Conservation (phyloP, 2,888 invertebrate species). For the Phaedon cochleariae region DNA sequence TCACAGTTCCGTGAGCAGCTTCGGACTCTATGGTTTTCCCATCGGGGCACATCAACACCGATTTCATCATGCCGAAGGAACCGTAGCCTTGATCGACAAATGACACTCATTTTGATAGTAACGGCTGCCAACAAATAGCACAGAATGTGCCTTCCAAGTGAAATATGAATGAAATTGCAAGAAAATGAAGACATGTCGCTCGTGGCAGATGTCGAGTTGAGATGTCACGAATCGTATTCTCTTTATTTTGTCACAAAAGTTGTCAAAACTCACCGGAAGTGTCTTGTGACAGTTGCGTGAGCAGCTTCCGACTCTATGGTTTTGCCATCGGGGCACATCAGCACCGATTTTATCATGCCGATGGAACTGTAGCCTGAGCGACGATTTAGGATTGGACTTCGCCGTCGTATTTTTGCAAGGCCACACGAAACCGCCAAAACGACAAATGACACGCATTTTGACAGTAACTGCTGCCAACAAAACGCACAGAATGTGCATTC, state of each 20-base stretch:
- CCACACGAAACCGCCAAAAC: conserved; percentile 90
- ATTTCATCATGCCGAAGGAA: conserved; percentile 90
- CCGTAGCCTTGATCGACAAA: conserved; percentile 81
- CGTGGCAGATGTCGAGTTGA: too few species aligned
- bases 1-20: conserved; percentile 93
- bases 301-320: conserved; percentile 93
- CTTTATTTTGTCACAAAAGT: too few species aligned
- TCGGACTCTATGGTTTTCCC: conserved; percentile 89
- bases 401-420: conserved; percentile 92
- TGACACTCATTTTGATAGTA: too few species aligned
- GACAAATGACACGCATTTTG: too few species aligned
- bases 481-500: too few species aligned
- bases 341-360: conserved; percentile 90
- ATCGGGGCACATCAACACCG: conserved; percentile 88
- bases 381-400: conserved; percentile 91
- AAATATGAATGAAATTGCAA: too few species aligned
- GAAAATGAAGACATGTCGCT: too few species aligned
- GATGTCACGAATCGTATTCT: too few species aligned
- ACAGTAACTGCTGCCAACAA: too few species aligned
- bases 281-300: conserved; percentile 90
- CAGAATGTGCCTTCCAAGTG: too few species aligned
- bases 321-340: conserved; percentile 88
- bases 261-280: conserved; percentile 72
- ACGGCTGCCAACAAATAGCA: too few species aligned
- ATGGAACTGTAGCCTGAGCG: conserved; percentile 83